These are phyloP conservation scores for Myotis lucifugus DNA, from an alignment of 2,113 vertebrate genomes.

Conservation along the genomic window DNA sequence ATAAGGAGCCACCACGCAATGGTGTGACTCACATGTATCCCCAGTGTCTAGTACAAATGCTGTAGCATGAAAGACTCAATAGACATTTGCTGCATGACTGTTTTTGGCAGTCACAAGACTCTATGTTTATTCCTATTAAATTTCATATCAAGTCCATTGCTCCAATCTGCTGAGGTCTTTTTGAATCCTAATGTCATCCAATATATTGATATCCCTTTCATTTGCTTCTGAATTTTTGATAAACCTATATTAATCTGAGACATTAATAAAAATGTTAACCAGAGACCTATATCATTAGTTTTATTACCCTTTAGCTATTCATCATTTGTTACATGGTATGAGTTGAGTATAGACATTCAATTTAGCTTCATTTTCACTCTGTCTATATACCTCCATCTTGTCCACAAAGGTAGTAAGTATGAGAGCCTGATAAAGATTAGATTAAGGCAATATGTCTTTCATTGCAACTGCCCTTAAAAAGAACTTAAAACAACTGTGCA, in stretches of 20 bases:
- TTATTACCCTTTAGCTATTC: slow-evolving; percentile 15
- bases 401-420: not conserved
- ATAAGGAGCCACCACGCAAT: not conserved
- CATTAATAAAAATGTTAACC: slow-evolving; percentile 36
- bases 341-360: not conserved
- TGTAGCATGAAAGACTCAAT: slow-evolving; percentile 18
- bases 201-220: not conserved
- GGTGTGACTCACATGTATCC: not conserved
- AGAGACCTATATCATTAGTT: not conserved
- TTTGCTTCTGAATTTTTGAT: slow-evolving; percentile 8
- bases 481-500: not conserved
- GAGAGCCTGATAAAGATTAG: not conserved
- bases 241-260: not conserved
- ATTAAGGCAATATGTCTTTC: not conserved
- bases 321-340: not conserved
- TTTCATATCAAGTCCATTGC: not conserved
- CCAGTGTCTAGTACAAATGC: not conserved
- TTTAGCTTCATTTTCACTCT: slow-evolving; percentile 31
- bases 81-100: not conserved
- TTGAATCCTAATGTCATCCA: not conserved
- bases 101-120: not conserved
- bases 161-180: not conserved
- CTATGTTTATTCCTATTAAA: not conserved
- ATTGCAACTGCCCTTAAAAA: not conserved
- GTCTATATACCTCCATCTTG: not conserved